phyloP scores from a whole-genome alignment of 2,797 vertebrate genomes.

The Tolypeutes matacus region DNA sequence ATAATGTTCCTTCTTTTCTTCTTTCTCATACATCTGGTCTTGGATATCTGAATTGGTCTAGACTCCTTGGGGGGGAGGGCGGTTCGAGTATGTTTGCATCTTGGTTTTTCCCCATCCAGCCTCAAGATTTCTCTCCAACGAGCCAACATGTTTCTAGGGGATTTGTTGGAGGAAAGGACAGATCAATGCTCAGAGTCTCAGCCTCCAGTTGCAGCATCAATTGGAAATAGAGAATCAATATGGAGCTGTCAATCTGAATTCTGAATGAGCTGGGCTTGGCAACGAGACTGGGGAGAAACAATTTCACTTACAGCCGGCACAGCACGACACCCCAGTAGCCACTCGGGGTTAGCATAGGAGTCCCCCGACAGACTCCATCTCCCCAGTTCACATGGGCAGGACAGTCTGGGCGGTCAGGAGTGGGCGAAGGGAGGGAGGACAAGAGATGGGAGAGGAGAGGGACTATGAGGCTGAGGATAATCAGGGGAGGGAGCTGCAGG shows the following conservation, averaged over 20 bases:
- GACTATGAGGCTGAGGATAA: neutral
- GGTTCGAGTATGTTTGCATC: neutral
- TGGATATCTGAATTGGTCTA: neutral
- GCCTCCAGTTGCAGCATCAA: constrained; percentile 77
- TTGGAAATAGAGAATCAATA: constrained; percentile 89
- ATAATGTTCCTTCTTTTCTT: no score
- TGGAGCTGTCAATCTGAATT: constrained; percentile 91
- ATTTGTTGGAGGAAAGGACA: constrained; percentile 46
- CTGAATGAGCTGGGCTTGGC: constrained; percentile 87
- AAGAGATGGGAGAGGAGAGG: neutral
- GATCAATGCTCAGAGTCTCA: constrained; percentile 70
- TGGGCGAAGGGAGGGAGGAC: neutral
- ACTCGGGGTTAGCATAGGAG: neutral
- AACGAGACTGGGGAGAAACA: constrained; percentile 75
- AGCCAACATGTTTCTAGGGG: neutral
- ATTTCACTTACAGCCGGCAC: constrained; percentile 80
- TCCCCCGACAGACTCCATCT: neutral
- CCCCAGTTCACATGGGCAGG: neutral
- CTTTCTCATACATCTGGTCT: neutral
- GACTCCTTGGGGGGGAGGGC: neutral
- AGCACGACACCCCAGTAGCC: constrained; percentile 67
- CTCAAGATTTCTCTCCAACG: constrained; percentile 8
- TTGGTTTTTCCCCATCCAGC: neutral
- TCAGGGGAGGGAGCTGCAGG: neutral
- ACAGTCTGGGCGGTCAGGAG: neutral